Base-by-base conservation (phyloP, 2,113 vertebrate genomes). In the Erythrocercus mccallii region DNA sequence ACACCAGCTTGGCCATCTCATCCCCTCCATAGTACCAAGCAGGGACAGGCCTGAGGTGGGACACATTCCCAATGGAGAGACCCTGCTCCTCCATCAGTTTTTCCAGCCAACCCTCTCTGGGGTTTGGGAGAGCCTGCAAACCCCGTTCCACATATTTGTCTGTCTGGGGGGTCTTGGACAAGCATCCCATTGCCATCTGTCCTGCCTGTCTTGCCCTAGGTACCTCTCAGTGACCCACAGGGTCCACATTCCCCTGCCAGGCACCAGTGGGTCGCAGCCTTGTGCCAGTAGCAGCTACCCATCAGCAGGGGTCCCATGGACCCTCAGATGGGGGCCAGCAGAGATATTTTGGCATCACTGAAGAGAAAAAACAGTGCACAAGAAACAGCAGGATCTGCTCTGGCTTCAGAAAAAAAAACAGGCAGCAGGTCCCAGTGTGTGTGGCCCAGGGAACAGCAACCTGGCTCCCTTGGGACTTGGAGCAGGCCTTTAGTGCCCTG, bases 101-200 rank as follows among this genome's bases (percentile, higher is more conserved):
- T 60, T 65, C 24, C 65, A 69, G 38, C 10, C 1, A 6, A 23
- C 16, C 37, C 20, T 51, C 51, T 71, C 50, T 42, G 35, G n/a
- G 13, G 22, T 6, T 1, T 35, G 11, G 37, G 22, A 16, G 47
- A 69, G 25, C 25, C 60, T 71, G 47, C 3, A 3, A 31, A 54
- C 14, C 7, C 23, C 0, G 0, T 47, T 35, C 11, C 37, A 42
- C 1, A 3, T 35, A 27, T 33, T 38, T 2, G 2, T 50, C 33
- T 5, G 0, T 37, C 20, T 2, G 0, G 20, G 20, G 58, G 6
- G n/a, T 38, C 24, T 20, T 21, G 30, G 37, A 25, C 5, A 3
- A 76, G 22, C 1, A 3, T 33, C 54, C 57, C 51, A 12, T 6
- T 73, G 37, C 61, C 53, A n/a, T 35, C 74, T 60, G 48, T 56